phyloP scores from a whole-genome alignment of 1,140 invertebrate genomes.

The Frieseomelitta varia region DNA sequence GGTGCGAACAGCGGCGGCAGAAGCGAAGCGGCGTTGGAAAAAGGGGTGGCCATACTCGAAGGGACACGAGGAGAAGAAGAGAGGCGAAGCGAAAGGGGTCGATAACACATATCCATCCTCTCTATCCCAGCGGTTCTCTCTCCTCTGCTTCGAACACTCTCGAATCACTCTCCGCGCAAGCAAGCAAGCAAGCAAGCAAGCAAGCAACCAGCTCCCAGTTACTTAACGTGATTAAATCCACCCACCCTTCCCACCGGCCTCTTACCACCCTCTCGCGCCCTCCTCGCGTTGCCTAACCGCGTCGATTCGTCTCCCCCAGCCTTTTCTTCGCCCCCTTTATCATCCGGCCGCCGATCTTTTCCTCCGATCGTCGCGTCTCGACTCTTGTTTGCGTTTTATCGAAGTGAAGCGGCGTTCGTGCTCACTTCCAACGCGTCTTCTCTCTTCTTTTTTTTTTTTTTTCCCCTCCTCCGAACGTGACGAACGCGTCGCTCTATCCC shows the following conservation, averaged over 20 bases:
- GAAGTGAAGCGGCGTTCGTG: background rate
- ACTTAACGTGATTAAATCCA: slow-evolving; percentile 70
- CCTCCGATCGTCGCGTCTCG: slow-evolving; percentile 21
- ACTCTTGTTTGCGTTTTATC: slow-evolving; percentile 53
- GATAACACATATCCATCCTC: slow-evolving; percentile 54
- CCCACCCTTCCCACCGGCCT: slow-evolving; percentile 21
- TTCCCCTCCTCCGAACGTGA: no score
- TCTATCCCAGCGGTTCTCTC: no score
- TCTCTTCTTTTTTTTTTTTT: no score
- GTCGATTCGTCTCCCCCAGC: slow-evolving; percentile 40
- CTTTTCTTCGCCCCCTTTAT: slow-evolving; percentile 22
- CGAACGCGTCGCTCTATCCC: background rate
- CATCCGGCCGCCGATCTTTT: slow-evolving; percentile 25
- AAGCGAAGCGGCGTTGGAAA: background rate
- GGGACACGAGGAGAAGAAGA: slow-evolving; percentile 32
- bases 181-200: slow-evolving; percentile 37
- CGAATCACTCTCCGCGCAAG: slow-evolving; percentile 45
- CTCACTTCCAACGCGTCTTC: no score
- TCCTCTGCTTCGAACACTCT: slow-evolving; percentile 41
- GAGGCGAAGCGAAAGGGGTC: slow-evolving; percentile 61
- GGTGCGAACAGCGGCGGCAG: background rate
- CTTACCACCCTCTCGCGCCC: background rate
- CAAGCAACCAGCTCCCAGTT: slow-evolving; percentile 58
- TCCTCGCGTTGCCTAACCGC: background rate
- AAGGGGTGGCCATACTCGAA: slow-evolving; percentile 5